Base-by-base conservation (phyloP, 2,888 invertebrate genomes). In the Sphaerolaimus hirsutus region DNA sequence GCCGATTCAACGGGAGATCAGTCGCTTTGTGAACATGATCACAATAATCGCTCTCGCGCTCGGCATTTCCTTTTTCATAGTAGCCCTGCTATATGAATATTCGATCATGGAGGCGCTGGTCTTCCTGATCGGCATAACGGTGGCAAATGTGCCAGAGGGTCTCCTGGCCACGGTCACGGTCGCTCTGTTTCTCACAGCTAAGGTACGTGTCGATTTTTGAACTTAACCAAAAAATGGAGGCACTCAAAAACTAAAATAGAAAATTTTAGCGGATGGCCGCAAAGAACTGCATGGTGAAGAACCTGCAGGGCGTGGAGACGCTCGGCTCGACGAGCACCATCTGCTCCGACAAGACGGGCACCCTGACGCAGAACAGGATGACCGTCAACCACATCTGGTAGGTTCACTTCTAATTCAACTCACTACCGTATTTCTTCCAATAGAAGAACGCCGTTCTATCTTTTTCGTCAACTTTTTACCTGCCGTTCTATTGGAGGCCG, bases 241-340 rank as follows among this genome's bases (percentile, higher is more conserved):
- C n/a, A n/a, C n/a, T n/a, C n/a, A n/a, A n/a, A n/a, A n/a, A n/a
- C n/a, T n/a, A n/a, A n/a, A n/a, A n/a, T n/a, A n/a, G n/a, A n/a
- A n/a, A n/a, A n/a, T n/a, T n/a, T n/a, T n/a, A 93, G 68, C 77
- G 93, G 64, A 97, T 93, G 93, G 97, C 97, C 55, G 83, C 82
- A 38, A 79, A 78, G 66, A 80, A 80, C 61, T 81, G 80, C 57
- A 64, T 79, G 40, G 77, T 79, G 5, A 79, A 79, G 65, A 78
- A 79, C 64, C 64, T 79, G 53, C 78, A 79, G 62, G 78, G 78
- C 35, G 79, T 80, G 1, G 79, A 79, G 64, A 79, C 79, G 0
- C 67, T 79, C 4, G 79, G 79, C 7, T 78, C 78, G 1, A 80
- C 79, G 1, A 77, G 78, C 1, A 76, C 76, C 47, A 80, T 80